phyloP scores from a whole-genome alignment of 2,797 vertebrate species.

The Chromobotia macracanthus region DNA sequence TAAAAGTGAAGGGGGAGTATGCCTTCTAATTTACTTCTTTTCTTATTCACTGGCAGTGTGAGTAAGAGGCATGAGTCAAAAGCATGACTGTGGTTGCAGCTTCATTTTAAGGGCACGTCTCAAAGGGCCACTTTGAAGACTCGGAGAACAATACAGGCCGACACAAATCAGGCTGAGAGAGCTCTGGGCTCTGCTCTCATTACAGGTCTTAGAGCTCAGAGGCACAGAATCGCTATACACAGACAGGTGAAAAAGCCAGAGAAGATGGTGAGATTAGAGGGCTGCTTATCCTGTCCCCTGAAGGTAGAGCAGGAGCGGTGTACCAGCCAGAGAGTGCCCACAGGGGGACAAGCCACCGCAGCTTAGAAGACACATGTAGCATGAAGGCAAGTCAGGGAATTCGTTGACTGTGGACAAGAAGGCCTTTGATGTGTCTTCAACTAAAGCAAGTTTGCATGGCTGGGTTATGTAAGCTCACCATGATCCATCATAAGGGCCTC shows the following conservation, averaged over 20 bases:
- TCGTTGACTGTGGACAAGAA: slow-evolving; percentile 15
- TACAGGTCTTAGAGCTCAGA: slow-evolving; percentile 45
- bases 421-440: slow-evolving; percentile 50
- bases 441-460: slow-evolving; percentile 34
- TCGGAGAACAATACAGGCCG: slow-evolving; percentile 63
- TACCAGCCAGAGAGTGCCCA: background rate
- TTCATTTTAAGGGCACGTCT: slow-evolving; percentile 58
- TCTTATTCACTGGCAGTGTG: slow-evolving; percentile 20
- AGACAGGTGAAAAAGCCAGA: slow-evolving; percentile 27
- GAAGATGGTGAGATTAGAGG: slow-evolving; percentile 41
- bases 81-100: slow-evolving; percentile 47
- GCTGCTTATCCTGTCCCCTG: slow-evolving; percentile 45
- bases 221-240: slow-evolving; percentile 42
- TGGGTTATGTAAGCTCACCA: slow-evolving; percentile 21
- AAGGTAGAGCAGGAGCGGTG: slow-evolving; percentile 24
- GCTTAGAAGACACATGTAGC: slow-evolving; percentile 29
- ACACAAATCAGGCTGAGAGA: slow-evolving; percentile 63
- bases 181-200: slow-evolving; percentile 47
- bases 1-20: background rate
- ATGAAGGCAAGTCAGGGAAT: slow-evolving; percentile 22
- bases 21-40: slow-evolving; percentile 17
- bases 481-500: slow-evolving; percentile 37
- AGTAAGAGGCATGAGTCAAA: slow-evolving; percentile 57
- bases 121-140: slow-evolving; percentile 69
- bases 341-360: background rate